phyloP scores from a whole-genome alignment of 2,888 invertebrate genomes.

The Villa cingulata region DNA sequence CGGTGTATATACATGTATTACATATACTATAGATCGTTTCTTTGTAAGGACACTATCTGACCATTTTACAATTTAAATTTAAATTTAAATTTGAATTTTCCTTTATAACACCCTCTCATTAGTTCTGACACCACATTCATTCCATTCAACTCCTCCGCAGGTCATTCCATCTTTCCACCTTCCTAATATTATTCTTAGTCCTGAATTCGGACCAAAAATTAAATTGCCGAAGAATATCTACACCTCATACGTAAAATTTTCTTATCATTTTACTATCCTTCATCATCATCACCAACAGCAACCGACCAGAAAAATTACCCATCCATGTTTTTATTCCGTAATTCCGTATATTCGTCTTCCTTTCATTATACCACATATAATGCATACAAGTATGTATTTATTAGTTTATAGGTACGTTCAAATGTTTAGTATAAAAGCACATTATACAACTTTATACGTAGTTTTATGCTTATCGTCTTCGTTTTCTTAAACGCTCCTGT shows the following conservation, averaged over 20 bases:
- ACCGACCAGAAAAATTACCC: conserved; percentile 7
- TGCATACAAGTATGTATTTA: no score
- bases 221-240: not conserved
- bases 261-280: not conserved
- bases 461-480: no score
- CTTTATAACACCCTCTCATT: conserved; percentile 14
- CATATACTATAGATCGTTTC: conserved; percentile 6
- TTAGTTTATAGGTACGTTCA: no score
- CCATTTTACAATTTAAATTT: conserved; percentile 11
- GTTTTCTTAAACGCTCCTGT: no score
- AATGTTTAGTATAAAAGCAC: no score
- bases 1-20: no score
- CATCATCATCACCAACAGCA: not conserved
- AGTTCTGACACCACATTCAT: conserved; percentile 4
- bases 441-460: no score
- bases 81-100: conserved; percentile 7
- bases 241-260: not conserved
- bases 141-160: no score
- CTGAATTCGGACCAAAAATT: no score
- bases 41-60: conserved; percentile 11
- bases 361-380: no score
- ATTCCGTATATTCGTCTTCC: not conserved
- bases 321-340: not conserved
- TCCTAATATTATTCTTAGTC: no score
- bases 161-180: no score